phyloP scores from a whole-genome alignment of 2,888 invertebrate species.

The Pseudolycoriella hygida region DNA sequence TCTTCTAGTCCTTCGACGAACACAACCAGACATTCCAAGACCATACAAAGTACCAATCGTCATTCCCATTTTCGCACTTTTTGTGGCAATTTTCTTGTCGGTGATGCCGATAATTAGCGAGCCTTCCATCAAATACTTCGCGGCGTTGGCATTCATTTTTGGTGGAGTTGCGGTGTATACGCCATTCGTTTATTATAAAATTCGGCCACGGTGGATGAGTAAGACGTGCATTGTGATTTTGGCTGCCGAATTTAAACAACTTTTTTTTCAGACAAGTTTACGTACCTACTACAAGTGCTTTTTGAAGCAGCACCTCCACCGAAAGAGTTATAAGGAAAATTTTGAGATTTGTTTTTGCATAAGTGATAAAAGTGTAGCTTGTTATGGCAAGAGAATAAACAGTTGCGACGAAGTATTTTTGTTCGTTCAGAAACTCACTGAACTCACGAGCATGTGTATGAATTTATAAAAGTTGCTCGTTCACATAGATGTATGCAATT shows the following conservation, averaged over 20 bases:
- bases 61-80: conserved; percentile 53
- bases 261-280: conserved; percentile 40
- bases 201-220: conserved; percentile 45
- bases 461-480: too few species aligned
- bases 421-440: too few species aligned
- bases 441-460: too few species aligned
- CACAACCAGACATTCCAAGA: conserved; percentile 44
- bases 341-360: too few species aligned
- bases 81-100: conserved; percentile 53
- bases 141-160: conserved; percentile 52
- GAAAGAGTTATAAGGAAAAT: neutral
- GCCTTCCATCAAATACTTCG: conserved; percentile 58
- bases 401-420: too few species aligned
- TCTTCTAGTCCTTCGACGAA: conserved; percentile 51
- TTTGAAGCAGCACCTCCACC: conserved; percentile 53
- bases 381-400: too few species aligned
- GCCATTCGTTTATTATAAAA: conserved; percentile 53
- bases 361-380: too few species aligned
- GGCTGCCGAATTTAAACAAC: neutral
- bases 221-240: conserved; percentile 19
- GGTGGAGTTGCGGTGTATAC: conserved; percentile 54
- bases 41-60: conserved; percentile 58
- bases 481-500: too few species aligned
- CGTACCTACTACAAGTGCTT: conserved; percentile 44
- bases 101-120: conserved; percentile 56